A percentile compares a stretch with the other conserved stretches of the same genome.
These are phyloP conservation scores for Drosophila incognita DNA, from an alignment of 2,888 invertebrate genomes.

Conservation along the genomic window DNA sequence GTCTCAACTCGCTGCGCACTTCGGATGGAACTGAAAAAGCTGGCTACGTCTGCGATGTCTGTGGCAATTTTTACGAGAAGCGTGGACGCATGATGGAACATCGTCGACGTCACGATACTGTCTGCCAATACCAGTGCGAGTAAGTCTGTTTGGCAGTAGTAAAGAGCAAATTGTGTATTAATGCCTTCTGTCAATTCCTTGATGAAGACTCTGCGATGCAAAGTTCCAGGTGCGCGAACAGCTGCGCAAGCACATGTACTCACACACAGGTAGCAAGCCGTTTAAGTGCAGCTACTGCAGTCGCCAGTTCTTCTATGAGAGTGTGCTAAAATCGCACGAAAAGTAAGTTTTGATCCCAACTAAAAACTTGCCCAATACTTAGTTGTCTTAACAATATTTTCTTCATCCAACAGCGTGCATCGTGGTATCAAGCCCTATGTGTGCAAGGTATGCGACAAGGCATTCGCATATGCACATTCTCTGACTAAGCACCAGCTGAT, in stretches of 20 bases:
- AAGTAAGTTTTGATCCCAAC: constrained; percentile 64
- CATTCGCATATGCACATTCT: constrained; percentile 82
- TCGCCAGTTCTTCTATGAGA: constrained; percentile 82
- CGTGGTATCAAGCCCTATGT: constrained; percentile 82
- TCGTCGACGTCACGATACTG: constrained; percentile 78
- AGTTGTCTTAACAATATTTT: background rate
- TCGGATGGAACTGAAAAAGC: constrained; percentile 65
- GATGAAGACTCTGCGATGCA: constrained; percentile 77
- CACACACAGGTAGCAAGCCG: constrained; percentile 82
- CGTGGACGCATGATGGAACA: constrained; percentile 83
- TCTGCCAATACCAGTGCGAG: constrained; percentile 81
- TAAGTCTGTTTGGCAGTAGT: constrained; percentile 50
- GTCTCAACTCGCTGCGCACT: constrained; percentile 60
- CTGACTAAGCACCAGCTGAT: constrained; percentile 82
- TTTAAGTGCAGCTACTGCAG: constrained; percentile 81
- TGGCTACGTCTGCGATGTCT: constrained; percentile 82
- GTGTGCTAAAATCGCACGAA: constrained; percentile 82
- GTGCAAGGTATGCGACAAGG: constrained; percentile 79
- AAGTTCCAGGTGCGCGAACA: constrained; percentile 81
- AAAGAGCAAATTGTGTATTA: background rate
- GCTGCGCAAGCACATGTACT: constrained; percentile 82
- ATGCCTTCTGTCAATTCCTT: background rate
- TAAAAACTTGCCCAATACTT: background rate
- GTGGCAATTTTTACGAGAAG: constrained; percentile 82
- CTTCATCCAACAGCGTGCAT: constrained; percentile 65